phyloP scores from a whole-genome alignment of 2,797 vertebrate species.

The Poecilia wingei region DNA sequence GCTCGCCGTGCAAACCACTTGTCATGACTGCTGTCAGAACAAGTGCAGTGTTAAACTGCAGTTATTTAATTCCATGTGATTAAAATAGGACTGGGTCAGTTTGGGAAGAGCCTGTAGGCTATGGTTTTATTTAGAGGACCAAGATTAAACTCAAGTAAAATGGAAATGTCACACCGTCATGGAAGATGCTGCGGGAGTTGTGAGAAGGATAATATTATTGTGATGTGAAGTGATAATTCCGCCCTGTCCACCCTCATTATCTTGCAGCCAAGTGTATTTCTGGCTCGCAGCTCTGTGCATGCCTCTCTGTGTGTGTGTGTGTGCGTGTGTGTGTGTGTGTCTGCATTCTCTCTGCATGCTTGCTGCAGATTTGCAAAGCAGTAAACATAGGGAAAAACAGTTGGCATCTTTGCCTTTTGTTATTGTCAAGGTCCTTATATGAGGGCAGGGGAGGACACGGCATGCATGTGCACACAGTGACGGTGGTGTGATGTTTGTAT shows the following conservation, averaged over 20 bases:
- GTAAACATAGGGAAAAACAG: slow-evolving; percentile 56
- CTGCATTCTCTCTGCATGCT: slow-evolving; percentile 59
- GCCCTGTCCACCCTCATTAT: slow-evolving; percentile 80
- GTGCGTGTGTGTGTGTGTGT: slow-evolving; percentile 38
- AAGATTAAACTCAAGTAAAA: slow-evolving; percentile 83
- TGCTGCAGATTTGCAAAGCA: slow-evolving; percentile 57
- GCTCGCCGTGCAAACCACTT: slow-evolving; percentile 78
- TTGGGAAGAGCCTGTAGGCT: slow-evolving; percentile 76
- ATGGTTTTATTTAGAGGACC: slow-evolving; percentile 81
- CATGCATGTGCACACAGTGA: slow-evolving; percentile 1
- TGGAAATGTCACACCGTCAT: slow-evolving; percentile 83
- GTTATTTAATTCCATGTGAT: slow-evolving; percentile 87
- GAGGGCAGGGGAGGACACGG: slow-evolving; percentile 18
- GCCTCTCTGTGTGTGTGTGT: slow-evolving; percentile 24
- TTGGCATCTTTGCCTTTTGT: slow-evolving; percentile 60
- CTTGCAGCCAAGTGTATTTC: slow-evolving; percentile 71
- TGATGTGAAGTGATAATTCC: slow-evolving; percentile 82
- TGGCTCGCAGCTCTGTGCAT: slow-evolving; percentile 70
- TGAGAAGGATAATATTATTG: slow-evolving; percentile 83
- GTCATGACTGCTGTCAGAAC: slow-evolving; percentile 84
- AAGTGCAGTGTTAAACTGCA: slow-evolving; percentile 80
- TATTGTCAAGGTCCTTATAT: slow-evolving; percentile 44
- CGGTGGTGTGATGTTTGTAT: slow-evolving; percentile 36
- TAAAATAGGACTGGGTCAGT: slow-evolving; percentile 83
- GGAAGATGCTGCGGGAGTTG: slow-evolving; percentile 77